Base-by-base conservation (phyloP, 2,113 vertebrate species). In the Lanius ludovicianus region DNA sequence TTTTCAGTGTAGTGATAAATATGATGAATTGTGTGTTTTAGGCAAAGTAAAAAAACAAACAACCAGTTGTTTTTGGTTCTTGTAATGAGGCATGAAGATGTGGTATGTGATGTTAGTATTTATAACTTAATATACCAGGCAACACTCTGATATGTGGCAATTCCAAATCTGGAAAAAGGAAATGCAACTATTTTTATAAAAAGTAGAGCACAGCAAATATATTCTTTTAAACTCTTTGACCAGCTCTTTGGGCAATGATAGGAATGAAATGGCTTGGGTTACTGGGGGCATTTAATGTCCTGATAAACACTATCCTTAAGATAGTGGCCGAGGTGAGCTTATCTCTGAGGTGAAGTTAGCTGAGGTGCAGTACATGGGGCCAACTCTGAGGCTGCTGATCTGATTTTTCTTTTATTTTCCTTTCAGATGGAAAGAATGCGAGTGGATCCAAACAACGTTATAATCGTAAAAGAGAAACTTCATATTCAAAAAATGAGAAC, bases 371-470 rank as follows among this genome's bases (percentile, higher is more conserved):
- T 41, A 9, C 3, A 0, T 11, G 30, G 28, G 57, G 23, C 12
- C 35, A 35, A 0, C 44, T 60, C 18, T 19, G n/a, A 57, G 39
- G 21, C 67, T 84, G 37, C 50, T 4, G 3, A 6, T 81, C 74
- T 90, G 52, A 93, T 65, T 63, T 44, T 59, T 84, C 18, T 57
- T 67, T 53, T 25, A 1, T 28, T n/a, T 74, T 60, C 33, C 74
- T 98, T 98, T 90, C 93, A 99, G 99, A 99, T 97, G 96, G 98
- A 87, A 99, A 99, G 98, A 99, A 98, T 97, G 98, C 98, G 95
- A 99, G 96, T 82, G 98, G 99, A 97, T 98, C 99, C 73, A 99
- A 99, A 94, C 98, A 97, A 62, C 99, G 99, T 96, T 99, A 98
- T 44, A 99, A 95, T 97, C 99, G 99, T 92, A 99, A 99, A 97